phyloP scores from a whole-genome alignment of 2,797 vertebrate genomes.

The Alca torda region DNA sequence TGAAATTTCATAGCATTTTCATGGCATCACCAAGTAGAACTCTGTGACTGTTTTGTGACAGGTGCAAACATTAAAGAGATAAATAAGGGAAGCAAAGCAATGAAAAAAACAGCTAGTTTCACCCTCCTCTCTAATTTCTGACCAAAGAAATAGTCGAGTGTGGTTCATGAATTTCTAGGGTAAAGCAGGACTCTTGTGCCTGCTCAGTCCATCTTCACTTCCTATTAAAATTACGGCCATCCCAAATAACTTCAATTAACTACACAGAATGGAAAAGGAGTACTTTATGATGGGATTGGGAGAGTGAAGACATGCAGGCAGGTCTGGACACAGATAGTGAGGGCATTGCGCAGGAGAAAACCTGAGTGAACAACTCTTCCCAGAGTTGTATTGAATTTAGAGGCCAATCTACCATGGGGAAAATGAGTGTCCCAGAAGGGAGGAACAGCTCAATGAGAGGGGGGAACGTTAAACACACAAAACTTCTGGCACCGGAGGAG shows the following conservation, averaged over 20 bases:
- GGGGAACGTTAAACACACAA: background rate
- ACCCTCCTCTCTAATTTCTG: background rate
- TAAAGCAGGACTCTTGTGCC: background rate
- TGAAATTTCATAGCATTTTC: slow-evolving; percentile 8
- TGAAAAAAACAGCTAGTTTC: background rate
- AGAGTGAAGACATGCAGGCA: background rate
- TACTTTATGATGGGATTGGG: background rate
- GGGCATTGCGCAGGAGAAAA: background rate
- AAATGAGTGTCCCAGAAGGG: background rate
- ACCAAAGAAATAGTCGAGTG: background rate
- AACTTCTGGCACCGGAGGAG: background rate
- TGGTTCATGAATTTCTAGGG: background rate
- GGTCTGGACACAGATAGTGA: background rate
- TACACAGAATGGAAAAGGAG: background rate
- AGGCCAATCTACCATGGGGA: background rate
- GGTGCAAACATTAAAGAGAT: background rate
- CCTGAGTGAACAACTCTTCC: background rate
- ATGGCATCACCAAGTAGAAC: background rate
- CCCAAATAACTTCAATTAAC: background rate
- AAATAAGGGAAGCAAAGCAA: background rate
- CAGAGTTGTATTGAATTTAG: background rate
- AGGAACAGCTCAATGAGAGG: background rate
- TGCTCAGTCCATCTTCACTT: background rate
- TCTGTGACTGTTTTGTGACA: background rate
- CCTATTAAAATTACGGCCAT: background rate